These are phyloP conservation scores for Diceros bicornis DNA, from an alignment of 2,797 vertebrate species.

Conservation along the genomic window DNA sequence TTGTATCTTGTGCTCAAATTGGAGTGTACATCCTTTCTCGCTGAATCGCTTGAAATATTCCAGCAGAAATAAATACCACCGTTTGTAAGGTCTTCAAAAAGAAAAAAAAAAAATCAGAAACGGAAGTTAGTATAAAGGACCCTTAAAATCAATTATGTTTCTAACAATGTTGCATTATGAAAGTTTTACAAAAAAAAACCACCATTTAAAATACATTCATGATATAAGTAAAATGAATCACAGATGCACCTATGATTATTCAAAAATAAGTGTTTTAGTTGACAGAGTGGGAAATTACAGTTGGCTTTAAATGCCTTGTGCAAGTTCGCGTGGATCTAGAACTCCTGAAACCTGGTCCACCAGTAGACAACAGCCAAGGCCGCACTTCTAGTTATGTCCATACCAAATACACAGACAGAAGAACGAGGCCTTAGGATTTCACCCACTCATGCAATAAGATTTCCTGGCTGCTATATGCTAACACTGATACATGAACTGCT, in stretches of 20 bases:
- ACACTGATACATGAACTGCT: background rate
- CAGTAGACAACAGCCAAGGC: background rate
- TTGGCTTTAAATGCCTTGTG: background rate
- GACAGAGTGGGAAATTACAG: background rate
- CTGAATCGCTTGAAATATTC: constrained; percentile 36
- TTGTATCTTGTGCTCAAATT: background rate
- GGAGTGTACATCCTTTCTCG: background rate
- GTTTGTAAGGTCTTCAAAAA: background rate
- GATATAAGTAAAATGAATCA: background rate
- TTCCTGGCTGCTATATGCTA: background rate
- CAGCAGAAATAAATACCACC: background rate
- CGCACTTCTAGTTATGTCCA: background rate
- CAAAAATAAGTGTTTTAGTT: background rate
- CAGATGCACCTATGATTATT: background rate
- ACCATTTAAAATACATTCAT: background rate
- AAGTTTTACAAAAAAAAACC: background rate
- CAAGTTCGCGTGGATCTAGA: background rate
- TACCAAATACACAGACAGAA: no score
- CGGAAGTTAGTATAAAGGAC: background rate
- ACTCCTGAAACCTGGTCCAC: background rate
- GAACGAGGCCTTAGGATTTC: no score
- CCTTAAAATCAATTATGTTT: constrained; percentile 22
- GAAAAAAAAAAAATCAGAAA: background rate
- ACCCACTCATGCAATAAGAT: background rate
- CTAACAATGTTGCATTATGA: background rate